A percentile compares a stretch with the other conserved stretches of the same genome.
phyloP scores from a whole-genome alignment of 2,113 vertebrate genomes.

The Dipodomys ordii region DNA sequence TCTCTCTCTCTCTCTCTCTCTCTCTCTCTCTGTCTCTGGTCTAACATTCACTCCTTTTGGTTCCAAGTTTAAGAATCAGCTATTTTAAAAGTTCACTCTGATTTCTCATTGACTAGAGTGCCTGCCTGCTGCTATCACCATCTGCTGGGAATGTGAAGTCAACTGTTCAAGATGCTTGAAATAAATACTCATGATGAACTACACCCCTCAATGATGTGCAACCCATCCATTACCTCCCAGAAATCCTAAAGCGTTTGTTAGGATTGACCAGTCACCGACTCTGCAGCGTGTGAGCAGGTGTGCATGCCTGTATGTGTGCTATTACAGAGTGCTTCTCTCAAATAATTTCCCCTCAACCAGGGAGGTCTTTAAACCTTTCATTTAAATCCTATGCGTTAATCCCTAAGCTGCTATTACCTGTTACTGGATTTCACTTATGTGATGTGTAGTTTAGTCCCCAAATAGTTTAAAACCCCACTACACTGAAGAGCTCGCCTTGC shows the following conservation, averaged over 20 bases:
- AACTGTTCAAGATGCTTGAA: not conserved
- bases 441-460: not conserved
- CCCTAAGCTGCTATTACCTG: not conserved
- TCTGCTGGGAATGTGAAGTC: constrained; percentile 40
- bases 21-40: no score
- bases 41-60: constrained; percentile 39
- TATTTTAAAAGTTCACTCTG: constrained; percentile 55
- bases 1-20: not conserved
- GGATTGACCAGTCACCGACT: not conserved
- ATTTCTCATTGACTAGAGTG: constrained; percentile 38
- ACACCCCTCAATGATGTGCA: not conserved
- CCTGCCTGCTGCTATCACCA: constrained; percentile 32
- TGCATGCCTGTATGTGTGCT: not conserved
- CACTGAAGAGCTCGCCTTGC: not conserved
- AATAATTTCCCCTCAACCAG: constrained; percentile 7
- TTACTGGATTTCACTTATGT: constrained; percentile 51
- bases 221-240: not conserved
- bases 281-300: no score
- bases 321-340: not conserved
- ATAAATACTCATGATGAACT: not conserved
- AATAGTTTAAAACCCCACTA: not conserved
- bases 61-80: constrained; percentile 56
- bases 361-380: constrained; percentile 38
- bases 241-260: not conserved
- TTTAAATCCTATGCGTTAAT: not conserved